Base-by-base conservation (phyloP, 1,140 invertebrate genomes). In the Drosophila repleta region DNA sequence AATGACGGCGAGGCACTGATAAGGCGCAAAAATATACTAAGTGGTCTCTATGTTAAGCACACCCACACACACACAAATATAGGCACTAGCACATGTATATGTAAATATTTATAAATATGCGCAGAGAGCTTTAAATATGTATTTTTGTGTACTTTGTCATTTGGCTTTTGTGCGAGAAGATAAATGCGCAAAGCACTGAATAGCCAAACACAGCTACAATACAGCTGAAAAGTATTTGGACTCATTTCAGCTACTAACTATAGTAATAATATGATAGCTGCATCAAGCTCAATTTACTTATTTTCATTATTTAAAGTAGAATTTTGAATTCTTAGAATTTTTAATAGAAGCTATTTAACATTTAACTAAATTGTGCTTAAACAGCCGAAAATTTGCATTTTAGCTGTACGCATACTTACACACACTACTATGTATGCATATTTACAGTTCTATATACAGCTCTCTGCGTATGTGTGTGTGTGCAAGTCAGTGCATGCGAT, bases 71-170 rank as follows among this genome's bases (percentile, higher is more conserved):
- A 41, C 15, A n/a, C n/a, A n/a, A n/a, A n/a, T n/a, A n/a, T n/a
- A n/a, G 15, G 15, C 17, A 41, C 18, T 41, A n/a, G n/a, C n/a
- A n/a, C n/a, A 41, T 41, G 15, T 60, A 8, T 53, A 20, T 55
- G 18, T 55, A 41, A n/a, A 49, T 18, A 11, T 35, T 20, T 39
- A 15, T 53, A 18, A 53, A 37, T 68, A 24, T 60, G 15, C 48
- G 45, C 37, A 6, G 64, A 39, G 37, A 35, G 49, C 49, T 41
- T 35, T 67, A 60, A 60, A 60, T 64, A 46, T 18, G 29, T 8
- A 46, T 18, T 20, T 8, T 8, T 43, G 24, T 57, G 52, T 41
- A 41, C 39, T 41, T 55, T 70, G 46, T 58, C 46, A 51, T n/a
- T n/a, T 37, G 39, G 4, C 2, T 62, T 35, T 35, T 20, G 5